Evolutionary conservation across 2,797 vertebrate species (phyloP).

Genomic region (Hypotaenidia okinawae): DNA sequence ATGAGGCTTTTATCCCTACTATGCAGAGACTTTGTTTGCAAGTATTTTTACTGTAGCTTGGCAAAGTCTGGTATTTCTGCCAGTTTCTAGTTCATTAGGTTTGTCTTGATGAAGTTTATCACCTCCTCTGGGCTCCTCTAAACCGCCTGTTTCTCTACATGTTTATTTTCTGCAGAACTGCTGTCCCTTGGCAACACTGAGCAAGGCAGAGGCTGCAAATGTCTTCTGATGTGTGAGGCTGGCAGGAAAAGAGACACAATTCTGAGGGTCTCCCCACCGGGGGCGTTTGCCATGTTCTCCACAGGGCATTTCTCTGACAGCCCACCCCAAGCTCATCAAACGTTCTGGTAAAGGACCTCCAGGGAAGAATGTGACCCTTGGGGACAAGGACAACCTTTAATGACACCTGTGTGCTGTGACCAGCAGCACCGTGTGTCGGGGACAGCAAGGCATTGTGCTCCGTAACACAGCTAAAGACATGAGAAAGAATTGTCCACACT

Average conservation of each 20-base stretch:
- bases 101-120: not conserved
- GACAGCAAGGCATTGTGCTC: not conserved
- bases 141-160: accelerated
- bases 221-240: not conserved
- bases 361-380: not conserved
- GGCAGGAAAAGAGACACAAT: not conserved
- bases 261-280: not conserved
- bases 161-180: not conserved
- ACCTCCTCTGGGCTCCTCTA: not conserved
- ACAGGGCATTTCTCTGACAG: not conserved
- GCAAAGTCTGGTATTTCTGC: not conserved
- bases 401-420: accelerated
- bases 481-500: too few relatives aligned
- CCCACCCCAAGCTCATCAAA: not conserved
- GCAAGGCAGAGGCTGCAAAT: not conserved
- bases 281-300: accelerated
- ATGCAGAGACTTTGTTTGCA: not conserved
- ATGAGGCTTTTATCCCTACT: not conserved
- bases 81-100: conserved; percentile 16
- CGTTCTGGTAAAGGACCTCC: not conserved
- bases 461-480: not conserved
- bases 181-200: not conserved
- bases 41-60: not conserved
- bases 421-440: not conserved
- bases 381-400: not conserved